Base-by-base conservation (phyloP, 2,888 invertebrate species). In the Kuschelorhynchus macadamiae region DNA sequence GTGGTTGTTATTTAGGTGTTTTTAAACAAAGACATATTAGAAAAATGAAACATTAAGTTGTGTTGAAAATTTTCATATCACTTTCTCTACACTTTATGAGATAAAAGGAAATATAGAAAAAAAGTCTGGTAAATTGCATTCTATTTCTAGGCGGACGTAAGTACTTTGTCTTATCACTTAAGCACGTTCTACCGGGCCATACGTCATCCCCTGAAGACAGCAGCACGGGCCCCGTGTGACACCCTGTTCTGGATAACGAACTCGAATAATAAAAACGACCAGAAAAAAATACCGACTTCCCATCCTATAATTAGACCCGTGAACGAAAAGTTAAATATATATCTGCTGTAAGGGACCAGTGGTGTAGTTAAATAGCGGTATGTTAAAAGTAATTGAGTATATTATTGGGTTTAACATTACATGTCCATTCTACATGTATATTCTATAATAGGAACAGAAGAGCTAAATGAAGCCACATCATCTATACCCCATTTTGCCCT, bases 251-350 rank as follows among this genome's bases (percentile, higher is more conserved):
- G 78, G 78, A 76, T 77, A 78, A 77, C 75, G 78, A 78, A 76
- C 12, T 12, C n/a, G 11, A 36, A 36, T 36, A 36, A 75, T 76
- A 73, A 72, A 72, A 72, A 73, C 67, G 74, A 67, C 70, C 69
- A 74, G 67, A 71, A 71, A 78, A 81, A 80, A 80, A 78, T 77
- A 71, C 76, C 73, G 74, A 78, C 80, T 80, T 79, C 80, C 79
- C 77, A 77, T 76, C 76, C 80, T 81, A 81, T 80, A 81, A 80
- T 80, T 81, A 81, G 78, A 71, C 73, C 63, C 70, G 75, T 77
- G 80, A 77, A 79, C 78, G 77, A 79, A 78, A 75, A 77, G 78
- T 77, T 81, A 80, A 80, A 80, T 78, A 79, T n/a, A n/a, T 81
- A 80, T 79, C 78, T 75, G 77, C 69, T 71, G 72, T 57, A 50